Percentiles rank a stretch among this genome's conserved stretches.
These are phyloP conservation scores for Rhyzopertha dominica DNA, from an alignment of 1,140 invertebrate genomes.

Conservation along the genomic window DNA sequence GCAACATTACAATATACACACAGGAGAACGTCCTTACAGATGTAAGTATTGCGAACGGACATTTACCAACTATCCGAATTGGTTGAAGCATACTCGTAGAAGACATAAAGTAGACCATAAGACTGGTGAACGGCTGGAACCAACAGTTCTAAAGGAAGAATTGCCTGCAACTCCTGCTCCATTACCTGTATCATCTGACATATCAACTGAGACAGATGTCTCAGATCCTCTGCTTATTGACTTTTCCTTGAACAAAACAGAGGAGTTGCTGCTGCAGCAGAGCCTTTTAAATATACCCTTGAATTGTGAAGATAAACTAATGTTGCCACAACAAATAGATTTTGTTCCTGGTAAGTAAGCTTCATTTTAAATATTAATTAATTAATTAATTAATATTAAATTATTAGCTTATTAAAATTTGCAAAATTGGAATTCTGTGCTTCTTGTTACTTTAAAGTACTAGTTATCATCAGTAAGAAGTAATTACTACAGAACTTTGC, in stretches of 20 bases:
- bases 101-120: slow-evolving; percentile 53
- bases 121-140: slow-evolving; percentile 46
- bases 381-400: no score
- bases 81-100: slow-evolving; percentile 52
- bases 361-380: background rate
- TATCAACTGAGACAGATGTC: background rate
- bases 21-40: slow-evolving; percentile 50
- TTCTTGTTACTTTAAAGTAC: no score
- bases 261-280: slow-evolving; percentile 35
- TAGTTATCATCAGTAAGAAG: no score
- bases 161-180: slow-evolving; percentile 10
- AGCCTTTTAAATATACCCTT: slow-evolving; percentile 33
- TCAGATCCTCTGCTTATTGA: slow-evolving; percentile 23
- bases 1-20: slow-evolving; percentile 55
- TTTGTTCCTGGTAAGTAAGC: slow-evolving; percentile 23
- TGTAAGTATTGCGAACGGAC: slow-evolving; percentile 53
- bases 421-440: no score
- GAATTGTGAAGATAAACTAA: slow-evolving; percentile 27
- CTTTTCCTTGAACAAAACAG: slow-evolving; percentile 30
- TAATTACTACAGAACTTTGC: no score
- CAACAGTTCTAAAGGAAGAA: slow-evolving; percentile 37
- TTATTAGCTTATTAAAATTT: no score
- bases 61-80: slow-evolving; percentile 55
- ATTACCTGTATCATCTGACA: background rate
- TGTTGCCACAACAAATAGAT: slow-evolving; percentile 29